Conservation (phyloP, 2,888 invertebrate species). For the Drosophila mettleri region DNA sequence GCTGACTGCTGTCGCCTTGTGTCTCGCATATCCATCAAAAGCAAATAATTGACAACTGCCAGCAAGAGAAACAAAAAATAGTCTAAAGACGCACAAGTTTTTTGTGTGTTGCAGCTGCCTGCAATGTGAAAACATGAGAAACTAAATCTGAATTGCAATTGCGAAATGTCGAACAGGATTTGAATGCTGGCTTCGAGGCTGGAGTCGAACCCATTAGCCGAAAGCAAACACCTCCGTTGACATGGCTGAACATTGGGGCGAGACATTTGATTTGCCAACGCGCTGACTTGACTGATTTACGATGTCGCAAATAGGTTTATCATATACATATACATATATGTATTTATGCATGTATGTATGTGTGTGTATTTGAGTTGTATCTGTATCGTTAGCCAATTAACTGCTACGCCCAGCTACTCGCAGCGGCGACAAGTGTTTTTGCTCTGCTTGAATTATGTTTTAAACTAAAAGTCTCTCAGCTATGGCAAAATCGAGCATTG, state of each 20-base stretch:
- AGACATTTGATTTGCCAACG: constrained; percentile 67
- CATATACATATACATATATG: constrained; percentile 10
- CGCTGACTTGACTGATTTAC: constrained; percentile 67
- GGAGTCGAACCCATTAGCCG: constrained; percentile 61
- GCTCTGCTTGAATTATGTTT: constrained; percentile 27
- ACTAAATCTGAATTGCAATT: constrained; percentile 43
- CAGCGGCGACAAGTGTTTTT: constrained; percentile 52
- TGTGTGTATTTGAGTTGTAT: constrained; percentile 22
- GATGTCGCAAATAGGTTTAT: constrained; percentile 33
- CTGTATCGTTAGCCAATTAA: constrained; percentile 61
- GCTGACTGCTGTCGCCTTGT: constrained; percentile 9
- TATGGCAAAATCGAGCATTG: background rate
- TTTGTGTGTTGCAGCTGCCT: constrained; percentile 7
- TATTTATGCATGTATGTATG: background rate
- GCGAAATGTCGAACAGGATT: constrained; percentile 56
- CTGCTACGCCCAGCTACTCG: constrained; percentile 59
- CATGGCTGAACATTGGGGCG: constrained; percentile 35
- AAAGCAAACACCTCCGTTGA: constrained; percentile 69
- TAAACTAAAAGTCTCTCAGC: background rate
- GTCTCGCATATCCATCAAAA: constrained; percentile 59
- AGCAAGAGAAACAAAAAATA: background rate
- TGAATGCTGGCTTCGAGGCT: constrained; percentile 18
- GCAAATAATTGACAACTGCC: constrained; percentile 53
- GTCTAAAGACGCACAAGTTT: constrained; percentile 19
- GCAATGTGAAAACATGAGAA: constrained; percentile 2